Evolutionary conservation across 2,888 invertebrate genomes (phyloP).

Genomic region (Heteromurus nitidus): DNA sequence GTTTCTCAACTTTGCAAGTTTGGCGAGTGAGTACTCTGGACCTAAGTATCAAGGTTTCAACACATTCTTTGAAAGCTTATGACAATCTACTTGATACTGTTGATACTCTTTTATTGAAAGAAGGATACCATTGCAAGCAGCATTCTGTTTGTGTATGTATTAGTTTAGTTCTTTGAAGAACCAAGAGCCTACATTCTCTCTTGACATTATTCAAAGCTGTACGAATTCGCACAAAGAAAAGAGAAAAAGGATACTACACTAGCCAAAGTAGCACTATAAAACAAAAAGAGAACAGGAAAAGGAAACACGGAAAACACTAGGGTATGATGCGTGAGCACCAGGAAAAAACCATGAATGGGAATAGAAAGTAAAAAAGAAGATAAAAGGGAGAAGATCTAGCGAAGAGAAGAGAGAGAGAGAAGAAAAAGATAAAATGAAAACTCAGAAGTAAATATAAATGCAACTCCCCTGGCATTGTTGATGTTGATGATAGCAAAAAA

Average conservation of each 20-base stretch:
- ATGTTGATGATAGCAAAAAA: constrained; percentile 10
- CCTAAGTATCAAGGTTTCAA: no score
- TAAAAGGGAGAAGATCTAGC: background rate
- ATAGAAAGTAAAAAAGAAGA: background rate
- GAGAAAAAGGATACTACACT: background rate
- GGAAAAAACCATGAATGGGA: background rate
- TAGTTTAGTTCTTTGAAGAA: no score
- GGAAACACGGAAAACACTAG: no score
- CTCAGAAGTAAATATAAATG: constrained; percentile 32
- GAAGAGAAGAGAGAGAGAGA: background rate
- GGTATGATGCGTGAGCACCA: no score
- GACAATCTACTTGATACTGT: no score
- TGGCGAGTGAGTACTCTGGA: no score
- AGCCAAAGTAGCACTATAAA: background rate
- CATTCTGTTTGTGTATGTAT: no score
- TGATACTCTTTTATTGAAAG: no score
- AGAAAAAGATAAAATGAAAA: constrained; percentile 25
- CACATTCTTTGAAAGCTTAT: no score
- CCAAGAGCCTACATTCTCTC: constrained; percentile 27
- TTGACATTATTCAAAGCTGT: constrained; percentile 15
- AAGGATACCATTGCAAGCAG: no score
- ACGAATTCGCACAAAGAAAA: background rate
- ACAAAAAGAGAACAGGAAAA: background rate
- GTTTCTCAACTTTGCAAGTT: no score
- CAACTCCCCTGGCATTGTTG: constrained; percentile 41